Conservation (phyloP, 2,888 invertebrate species). For the Drosophila lutescens region DNA sequence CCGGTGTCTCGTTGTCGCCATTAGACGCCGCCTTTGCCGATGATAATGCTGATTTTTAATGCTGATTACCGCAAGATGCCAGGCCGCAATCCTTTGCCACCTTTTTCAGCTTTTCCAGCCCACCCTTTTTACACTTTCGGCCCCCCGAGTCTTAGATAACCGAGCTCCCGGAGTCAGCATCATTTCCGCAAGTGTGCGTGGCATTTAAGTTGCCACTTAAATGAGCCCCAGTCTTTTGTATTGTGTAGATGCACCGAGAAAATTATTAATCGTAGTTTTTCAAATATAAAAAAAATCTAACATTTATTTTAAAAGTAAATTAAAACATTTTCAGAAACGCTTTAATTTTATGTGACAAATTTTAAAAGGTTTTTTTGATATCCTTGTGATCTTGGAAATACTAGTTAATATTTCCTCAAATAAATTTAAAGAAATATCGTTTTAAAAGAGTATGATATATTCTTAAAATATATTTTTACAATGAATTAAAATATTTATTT, state of each 20-base stretch:
- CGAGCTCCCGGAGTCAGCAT: constrained; percentile 40
- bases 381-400: too few species aligned
- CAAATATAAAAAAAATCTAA: not conserved
- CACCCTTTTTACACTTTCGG: not conserved
- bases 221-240: constrained; percentile 30
- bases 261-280: not conserved
- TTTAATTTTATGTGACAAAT: too few species aligned
- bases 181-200: constrained; percentile 58
- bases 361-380: too few species aligned
- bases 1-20: constrained; percentile 40
- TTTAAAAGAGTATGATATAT: too few species aligned
- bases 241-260: constrained; percentile 22
- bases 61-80: constrained; percentile 55
- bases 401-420: too few species aligned
- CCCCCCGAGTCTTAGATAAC: constrained; percentile 25
- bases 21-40: constrained; percentile 43
- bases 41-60: constrained; percentile 60
- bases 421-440: too few species aligned
- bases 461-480: too few species aligned
- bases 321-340: too few species aligned
- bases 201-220: constrained; percentile 58
- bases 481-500: too few species aligned
- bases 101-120: not conserved
- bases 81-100: constrained; percentile 43
- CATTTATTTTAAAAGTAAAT: too few species aligned